Base-by-base conservation (phyloP, 2,888 invertebrate species). In the Stegophylla sp. region DNA sequence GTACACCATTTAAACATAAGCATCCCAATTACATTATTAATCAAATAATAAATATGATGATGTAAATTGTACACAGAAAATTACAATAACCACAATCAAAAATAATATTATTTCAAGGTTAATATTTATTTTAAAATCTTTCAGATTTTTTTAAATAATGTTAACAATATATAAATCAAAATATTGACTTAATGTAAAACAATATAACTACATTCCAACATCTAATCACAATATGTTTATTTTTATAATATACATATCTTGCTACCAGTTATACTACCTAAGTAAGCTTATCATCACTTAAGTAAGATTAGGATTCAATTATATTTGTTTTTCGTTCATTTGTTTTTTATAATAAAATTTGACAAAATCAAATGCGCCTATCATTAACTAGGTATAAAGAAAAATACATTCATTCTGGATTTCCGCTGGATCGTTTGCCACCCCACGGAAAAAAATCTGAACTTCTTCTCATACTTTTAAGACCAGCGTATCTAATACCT, bases 361-460 rank as follows among this genome's bases (percentile, higher is more conserved):
- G 56, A 76, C 66, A 76, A 56, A 66, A 56, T 67, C 26, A 9
- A 67, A 66, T 56, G 43, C n/a, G 20, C 66, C 76, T 76, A 76
- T 28, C 66, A 66, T 66, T 15, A 64, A 67, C 66, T 66, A n/a
- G n/a, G n/a, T n/a, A 64, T 76, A 66, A 76, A 66, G 43, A 43
- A 66, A 66, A 76, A 63, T 15, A 63, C 56, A 28, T 76, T 77
- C 13, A 69, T 48, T 77, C 48, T 9, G 53, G 12, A 69, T 61
- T 74, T 61, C 45, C 45, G 23, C 34, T 28, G n/a, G 61, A 45
- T 51, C 87, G 86, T 69, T 85, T 85, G 5, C 84, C 85, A 28
- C 88, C 87, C 84, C 88, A 88, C 17, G 84, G 83, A 69, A 84
- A 84, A 82, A 85, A 85, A 67, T 84, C 83, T 7, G 83, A 83